These are phyloP conservation scores for Cheirogaleus major DNA, from an alignment of 2,797 vertebrate species.

Conservation along the genomic window DNA sequence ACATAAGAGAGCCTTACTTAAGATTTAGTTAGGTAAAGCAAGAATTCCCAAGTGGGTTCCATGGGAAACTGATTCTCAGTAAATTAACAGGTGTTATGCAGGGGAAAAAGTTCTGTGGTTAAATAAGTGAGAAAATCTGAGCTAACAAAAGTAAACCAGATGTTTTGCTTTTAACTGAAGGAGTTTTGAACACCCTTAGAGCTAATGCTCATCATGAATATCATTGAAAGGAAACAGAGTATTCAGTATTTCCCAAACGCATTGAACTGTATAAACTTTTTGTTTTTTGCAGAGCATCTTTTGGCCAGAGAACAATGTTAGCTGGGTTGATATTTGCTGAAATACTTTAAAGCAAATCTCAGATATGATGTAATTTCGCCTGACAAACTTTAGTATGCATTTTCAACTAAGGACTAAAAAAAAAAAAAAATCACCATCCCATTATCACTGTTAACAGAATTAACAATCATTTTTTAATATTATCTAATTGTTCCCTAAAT, in stretches of 20 bases:
- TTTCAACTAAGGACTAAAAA: conserved; percentile 26
- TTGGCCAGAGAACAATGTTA: neutral
- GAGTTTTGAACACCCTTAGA: neutral
- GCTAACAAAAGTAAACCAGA: neutral
- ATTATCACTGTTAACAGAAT: conserved; percentile 40
- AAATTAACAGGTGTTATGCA: neutral
- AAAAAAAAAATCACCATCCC: neutral
- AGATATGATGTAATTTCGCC: conserved; percentile 9
- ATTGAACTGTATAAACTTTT: neutral
- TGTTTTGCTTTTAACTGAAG: neutral
- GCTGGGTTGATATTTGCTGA: conserved; percentile 2
- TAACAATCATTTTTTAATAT: conserved; percentile 30
- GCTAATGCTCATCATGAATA: neutral
- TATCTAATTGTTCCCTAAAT: neutral
- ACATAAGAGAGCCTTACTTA: neutral
- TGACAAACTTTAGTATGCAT: conserved; percentile 4
- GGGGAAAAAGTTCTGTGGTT: neutral
- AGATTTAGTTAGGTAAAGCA: neutral
- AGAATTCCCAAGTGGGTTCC: neutral
- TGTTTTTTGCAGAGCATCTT: neutral
- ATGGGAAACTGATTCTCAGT: neutral
- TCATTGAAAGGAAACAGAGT: conserved; percentile 21
- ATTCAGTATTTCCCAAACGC: neutral
- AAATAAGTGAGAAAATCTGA: neutral
- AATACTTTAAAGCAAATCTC: conserved; percentile 41